phyloP scores from a whole-genome alignment of 1,140 invertebrate species.

The Pogonus chalceus region DNA sequence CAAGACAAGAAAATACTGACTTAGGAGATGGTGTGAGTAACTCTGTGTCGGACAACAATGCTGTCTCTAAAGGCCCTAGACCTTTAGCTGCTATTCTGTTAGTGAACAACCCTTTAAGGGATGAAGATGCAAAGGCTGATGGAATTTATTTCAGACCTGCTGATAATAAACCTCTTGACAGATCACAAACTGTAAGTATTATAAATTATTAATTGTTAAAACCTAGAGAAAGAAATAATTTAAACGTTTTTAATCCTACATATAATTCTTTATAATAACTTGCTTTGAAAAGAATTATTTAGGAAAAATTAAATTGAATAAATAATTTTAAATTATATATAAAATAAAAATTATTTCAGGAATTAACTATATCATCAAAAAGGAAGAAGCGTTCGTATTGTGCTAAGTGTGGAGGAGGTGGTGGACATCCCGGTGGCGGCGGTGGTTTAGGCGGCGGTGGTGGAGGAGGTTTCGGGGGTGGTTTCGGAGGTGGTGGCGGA shows the following conservation, averaged over 20 bases:
- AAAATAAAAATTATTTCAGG: too few relatives aligned
- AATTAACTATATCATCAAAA: neutral
- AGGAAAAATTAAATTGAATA: too few relatives aligned
- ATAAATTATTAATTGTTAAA: too few relatives aligned
- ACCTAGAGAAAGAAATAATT: too few relatives aligned
- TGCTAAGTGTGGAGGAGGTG: neutral
- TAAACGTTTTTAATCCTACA: too few relatives aligned
- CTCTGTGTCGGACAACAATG: neutral
- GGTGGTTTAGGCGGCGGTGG: neutral
- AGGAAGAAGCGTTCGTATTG: neutral
- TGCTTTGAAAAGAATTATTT: too few relatives aligned
- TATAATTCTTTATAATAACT: too few relatives aligned
- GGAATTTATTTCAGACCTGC: neutral
- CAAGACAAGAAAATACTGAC: neutral
- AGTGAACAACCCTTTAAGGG: slow-evolving; percentile 1
- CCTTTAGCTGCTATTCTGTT: neutral
- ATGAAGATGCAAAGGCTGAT: neutral
- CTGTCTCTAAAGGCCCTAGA: neutral
- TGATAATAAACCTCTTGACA: neutral
- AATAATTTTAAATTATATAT: too few relatives aligned
- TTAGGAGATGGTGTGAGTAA: neutral
- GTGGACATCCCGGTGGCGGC: neutral
- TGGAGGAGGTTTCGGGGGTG: neutral
- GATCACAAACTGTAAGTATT: neutral
- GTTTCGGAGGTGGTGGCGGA: neutral